These are phyloP conservation scores for Paguma larvata DNA, from an alignment of 2,797 vertebrate genomes.

Conservation along the genomic window DNA sequence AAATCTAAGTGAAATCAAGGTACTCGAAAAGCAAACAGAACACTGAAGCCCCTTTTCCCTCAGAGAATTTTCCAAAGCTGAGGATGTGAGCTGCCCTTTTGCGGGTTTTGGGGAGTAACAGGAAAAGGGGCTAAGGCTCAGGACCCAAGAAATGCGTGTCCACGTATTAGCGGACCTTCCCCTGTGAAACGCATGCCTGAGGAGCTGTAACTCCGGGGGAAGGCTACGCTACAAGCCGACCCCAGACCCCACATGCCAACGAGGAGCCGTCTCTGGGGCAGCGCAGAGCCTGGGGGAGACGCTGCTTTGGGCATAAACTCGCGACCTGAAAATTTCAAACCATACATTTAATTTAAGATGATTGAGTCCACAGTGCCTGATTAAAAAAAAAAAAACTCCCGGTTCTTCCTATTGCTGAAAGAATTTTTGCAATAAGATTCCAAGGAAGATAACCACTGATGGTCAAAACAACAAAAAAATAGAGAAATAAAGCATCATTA, in stretches of 20 bases:
- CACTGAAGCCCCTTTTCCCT: neutral
- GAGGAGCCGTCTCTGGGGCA: neutral
- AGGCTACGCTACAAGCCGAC: neutral
- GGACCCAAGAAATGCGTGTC: neutral
- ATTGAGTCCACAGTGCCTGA: neutral
- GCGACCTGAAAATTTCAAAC: neutral
- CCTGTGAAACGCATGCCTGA: neutral
- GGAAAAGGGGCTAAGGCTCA: neutral
- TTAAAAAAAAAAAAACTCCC: too few species aligned
- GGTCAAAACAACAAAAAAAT: neutral
- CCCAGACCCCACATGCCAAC: rapidly evolving
- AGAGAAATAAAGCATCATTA: neutral
- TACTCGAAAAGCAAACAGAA: neutral
- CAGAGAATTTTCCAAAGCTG: too few species aligned
- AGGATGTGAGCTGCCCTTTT: neutral
- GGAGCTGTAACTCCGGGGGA: neutral
- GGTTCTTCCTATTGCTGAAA: neutral
- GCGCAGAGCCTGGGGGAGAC: neutral
- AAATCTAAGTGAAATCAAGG: neutral
- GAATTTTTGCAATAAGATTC: too few species aligned
- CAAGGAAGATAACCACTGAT: neutral
- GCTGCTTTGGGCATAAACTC: neutral
- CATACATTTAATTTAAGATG: neutral
- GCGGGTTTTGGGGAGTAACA: neutral
- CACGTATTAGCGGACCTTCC: neutral